phyloP scores from a whole-genome alignment of 2,888 invertebrate species.

The Hetaerina titia region DNA sequence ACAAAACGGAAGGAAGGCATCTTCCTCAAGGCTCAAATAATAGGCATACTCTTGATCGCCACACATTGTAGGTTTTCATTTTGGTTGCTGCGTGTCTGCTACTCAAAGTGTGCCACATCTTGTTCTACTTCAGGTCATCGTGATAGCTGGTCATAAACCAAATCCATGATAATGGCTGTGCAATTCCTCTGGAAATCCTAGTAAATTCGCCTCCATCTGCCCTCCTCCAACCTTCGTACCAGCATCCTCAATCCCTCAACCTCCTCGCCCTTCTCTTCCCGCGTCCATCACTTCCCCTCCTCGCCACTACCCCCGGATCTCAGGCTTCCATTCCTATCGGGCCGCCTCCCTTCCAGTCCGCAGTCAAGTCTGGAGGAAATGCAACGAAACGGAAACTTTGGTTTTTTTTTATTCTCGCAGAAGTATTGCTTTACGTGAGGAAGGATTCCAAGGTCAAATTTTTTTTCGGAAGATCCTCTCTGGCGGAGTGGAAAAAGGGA shows the following conservation, averaged over 20 bases:
- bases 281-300: not conserved
- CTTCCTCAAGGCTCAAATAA: no score
- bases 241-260: not conserved
- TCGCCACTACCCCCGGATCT: not conserved
- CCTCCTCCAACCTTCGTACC: not conserved
- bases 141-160: no score
- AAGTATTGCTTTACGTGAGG: not conserved
- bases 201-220: no score
- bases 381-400: conserved; percentile 32
- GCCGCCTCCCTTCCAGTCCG: not conserved
- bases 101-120: no score
- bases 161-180: no score
- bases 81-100: no score
- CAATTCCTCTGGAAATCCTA: no score
- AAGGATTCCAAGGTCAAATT: conserved; percentile 11
- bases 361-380: conserved; percentile 31
- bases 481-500: conserved; percentile 19
- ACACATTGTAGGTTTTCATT: no score
- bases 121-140: no score
- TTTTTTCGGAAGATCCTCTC: not conserved
- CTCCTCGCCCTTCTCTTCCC: not conserved
- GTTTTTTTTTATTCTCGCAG: not conserved
- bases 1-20: no score
- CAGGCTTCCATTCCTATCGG: not conserved
- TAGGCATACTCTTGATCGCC: no score